Evolutionary conservation across 2,113 vertebrate genomes (phyloP).

Genomic region (Aviceda subcristata): DNA sequence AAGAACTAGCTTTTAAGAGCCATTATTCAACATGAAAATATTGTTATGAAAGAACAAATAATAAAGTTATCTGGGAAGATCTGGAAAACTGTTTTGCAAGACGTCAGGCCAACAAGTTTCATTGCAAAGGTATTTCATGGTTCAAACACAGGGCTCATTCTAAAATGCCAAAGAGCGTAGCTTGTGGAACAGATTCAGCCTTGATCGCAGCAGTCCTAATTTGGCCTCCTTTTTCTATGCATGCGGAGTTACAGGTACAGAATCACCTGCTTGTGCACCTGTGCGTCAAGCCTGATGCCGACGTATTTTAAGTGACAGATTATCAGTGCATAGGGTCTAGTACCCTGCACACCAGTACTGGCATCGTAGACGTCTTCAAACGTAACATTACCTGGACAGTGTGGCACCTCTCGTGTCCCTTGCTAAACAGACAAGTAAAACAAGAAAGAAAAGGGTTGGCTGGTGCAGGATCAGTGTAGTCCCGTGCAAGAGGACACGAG

Average conservation of each 20-base stretch:
- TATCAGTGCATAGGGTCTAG: rapidly evolving
- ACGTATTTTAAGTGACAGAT: background rate
- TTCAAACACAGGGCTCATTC: background rate
- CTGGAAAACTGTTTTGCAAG: constrained; percentile 3
- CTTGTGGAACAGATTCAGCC: background rate
- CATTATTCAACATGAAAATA: background rate
- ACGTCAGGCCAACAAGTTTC: background rate
- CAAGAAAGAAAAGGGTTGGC: background rate
- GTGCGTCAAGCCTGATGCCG: background rate
- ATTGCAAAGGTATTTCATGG: background rate
- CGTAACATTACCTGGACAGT: background rate
- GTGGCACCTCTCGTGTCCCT: background rate
- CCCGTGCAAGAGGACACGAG: background rate
- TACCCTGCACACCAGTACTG: background rate
- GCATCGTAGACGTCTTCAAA: background rate
- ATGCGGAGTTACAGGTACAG: background rate
- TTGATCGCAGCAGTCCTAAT: background rate
- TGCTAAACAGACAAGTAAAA: background rate
- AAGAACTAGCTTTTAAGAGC: background rate
- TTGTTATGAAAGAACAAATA: background rate
- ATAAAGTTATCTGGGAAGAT: background rate
- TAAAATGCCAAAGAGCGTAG: background rate
- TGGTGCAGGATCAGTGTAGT: background rate
- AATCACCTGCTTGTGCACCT: background rate
- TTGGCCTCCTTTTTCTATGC: background rate